Base-by-base conservation (phyloP, 2,113 vertebrate genomes). In the Boleophthalmus pectinirostris region DNA sequence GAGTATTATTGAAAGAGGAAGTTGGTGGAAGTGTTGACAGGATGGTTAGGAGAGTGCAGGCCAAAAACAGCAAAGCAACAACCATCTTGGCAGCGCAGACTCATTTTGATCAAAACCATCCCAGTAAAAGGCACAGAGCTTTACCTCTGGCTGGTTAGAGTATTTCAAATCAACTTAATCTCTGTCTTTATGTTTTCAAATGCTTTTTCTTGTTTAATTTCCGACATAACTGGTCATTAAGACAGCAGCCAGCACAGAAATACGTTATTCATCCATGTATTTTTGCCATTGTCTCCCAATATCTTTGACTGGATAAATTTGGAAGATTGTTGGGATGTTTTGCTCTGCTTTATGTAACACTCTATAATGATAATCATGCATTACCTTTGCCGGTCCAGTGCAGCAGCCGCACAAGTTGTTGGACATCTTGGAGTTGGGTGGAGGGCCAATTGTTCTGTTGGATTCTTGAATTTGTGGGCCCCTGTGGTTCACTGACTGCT, bases 381-480 rank as follows among this genome's bases (percentile, higher is more conserved):
- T 73, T 53, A 80, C 73, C 76, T 82, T 74, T 82, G 80, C 84
- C 47, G 75, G 69, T 73, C 78, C 80, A 61, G 53, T 75, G 75
- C 43, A 21, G 73, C 71, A 15, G 58, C 85, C 79, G 58, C 88
- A 86, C 88, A 90, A 83, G 85, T 82, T 25, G 87, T 68, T 85
- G 56, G 72, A 85, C 77, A 83, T 87, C 72, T 75, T 61, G 45
- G 11, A 43, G 65, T 70, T 57, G 70, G 54, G 67, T 80, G 72
- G 60, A 61, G 45, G 78, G 75, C 83, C 47, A 54, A 43, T 16
- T 68, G 86, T 87, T 88, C 86, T 88, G 75, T 73, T 84, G 78
- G 84, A 90, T 89, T 91, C 81, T 92, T 89, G 88, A 78, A 87
- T 90, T 88, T 75, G 74, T 89, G 75, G 78, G 83, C 90, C 61